Conservation (phyloP, 30 jellyfish, hydroid and myxozoan species). For the Morbakka virulenta region DNA sequence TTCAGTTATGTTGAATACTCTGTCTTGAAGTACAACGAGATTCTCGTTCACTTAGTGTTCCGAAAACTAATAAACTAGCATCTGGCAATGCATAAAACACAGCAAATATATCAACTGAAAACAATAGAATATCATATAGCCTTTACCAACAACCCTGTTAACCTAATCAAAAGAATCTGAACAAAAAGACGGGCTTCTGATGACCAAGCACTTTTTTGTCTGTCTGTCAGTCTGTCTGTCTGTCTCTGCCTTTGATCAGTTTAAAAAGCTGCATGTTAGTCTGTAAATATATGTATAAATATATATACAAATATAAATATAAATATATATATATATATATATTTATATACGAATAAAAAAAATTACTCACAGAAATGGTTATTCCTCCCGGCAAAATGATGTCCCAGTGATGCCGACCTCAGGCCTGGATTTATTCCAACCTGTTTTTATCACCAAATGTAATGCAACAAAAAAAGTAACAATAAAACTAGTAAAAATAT, state of each 20-base stretch:
- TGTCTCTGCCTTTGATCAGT: not conserved
- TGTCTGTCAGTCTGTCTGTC: not conserved
- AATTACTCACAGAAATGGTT: constrained; percentile 83
- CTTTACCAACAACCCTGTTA: no score
- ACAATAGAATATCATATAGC: no score
- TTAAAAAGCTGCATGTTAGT: not conserved
- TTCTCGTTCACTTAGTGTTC: no score
- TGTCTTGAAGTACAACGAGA: no score
- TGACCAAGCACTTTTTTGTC: no score
- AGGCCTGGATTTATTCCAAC: constrained; percentile 96
- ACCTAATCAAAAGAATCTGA: no score
- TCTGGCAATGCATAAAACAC: no score
- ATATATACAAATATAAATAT: not conserved
- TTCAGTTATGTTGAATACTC: no score
- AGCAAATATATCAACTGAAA: no score
- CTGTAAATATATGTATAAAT: not conserved
- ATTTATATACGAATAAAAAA: not conserved
- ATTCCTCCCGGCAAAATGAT: constrained; percentile 85
- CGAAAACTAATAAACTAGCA: no score
- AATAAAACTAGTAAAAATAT: no score
- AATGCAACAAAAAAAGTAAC: not conserved
- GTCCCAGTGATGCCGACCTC: constrained; percentile 91
- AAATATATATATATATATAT: not conserved
- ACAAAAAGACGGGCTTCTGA: no score
- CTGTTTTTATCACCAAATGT: constrained; percentile 31